These are phyloP conservation scores for Pycnonotus jocosus DNA, from an alignment of 2,113 vertebrate genomes.

Conservation along the genomic window DNA sequence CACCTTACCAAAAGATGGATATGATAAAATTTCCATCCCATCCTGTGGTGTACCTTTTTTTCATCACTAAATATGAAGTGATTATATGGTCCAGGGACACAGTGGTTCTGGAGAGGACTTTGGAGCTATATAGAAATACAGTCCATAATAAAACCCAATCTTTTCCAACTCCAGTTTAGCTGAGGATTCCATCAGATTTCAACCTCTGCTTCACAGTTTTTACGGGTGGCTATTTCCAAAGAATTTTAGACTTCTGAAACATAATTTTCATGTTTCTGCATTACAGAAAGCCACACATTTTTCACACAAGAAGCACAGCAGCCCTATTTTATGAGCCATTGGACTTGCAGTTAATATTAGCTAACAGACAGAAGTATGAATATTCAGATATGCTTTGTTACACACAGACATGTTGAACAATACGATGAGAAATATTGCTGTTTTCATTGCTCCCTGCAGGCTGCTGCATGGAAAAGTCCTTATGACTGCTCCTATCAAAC, in stretches of 20 bases:
- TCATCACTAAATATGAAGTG: not conserved
- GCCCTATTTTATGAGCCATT: not conserved
- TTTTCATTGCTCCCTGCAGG: not conserved
- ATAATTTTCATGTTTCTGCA: not conserved
- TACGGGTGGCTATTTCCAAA: not conserved
- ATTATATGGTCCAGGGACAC: not conserved
- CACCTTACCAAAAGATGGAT: not conserved
- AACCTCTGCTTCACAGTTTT: not conserved
- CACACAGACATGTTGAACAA: not conserved
- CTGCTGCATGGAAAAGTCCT: not conserved
- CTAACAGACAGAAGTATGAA: not conserved
- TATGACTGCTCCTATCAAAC: not conserved
- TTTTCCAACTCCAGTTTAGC: not conserved
- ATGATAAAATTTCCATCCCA: not conserved
- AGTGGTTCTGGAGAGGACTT: not conserved
- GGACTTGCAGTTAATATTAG: not conserved
- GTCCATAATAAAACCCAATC: not conserved
- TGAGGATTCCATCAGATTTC: not conserved
- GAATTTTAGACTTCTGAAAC: not conserved
- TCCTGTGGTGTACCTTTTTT: not conserved
- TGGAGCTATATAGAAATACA: not conserved
- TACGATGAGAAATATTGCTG: not conserved
- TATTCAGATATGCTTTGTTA: slow-evolving; percentile 26
- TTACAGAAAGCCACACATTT: not conserved
- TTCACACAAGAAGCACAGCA: not conserved